phyloP scores from a whole-genome alignment of 2,113 vertebrate species.

The Pyxicephalus adspersus region DNA sequence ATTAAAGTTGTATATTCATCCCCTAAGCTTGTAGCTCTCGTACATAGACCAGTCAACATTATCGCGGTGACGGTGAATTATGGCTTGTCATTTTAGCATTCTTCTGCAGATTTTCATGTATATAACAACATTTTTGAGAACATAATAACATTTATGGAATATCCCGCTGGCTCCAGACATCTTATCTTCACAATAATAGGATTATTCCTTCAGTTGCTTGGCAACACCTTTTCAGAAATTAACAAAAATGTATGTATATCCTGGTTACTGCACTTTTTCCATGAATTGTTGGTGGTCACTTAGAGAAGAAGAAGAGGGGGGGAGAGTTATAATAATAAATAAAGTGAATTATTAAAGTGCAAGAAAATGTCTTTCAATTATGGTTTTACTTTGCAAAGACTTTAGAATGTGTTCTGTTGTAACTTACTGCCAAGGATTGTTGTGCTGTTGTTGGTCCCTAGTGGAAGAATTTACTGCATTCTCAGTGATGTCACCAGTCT shows the following conservation, averaged over 20 bases:
- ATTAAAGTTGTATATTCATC: too few species aligned
- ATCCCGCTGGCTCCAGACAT: slow-evolving; percentile 28
- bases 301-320: background rate
- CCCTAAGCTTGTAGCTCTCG: too few species aligned
- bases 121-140: slow-evolving; percentile 4
- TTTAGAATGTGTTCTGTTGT: too few species aligned
- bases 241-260: background rate
- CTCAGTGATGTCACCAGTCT: too few species aligned
- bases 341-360: background rate
- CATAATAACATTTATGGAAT: slow-evolving; percentile 32
- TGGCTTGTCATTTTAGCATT: too few species aligned
- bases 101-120: background rate
- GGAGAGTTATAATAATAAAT: background rate
- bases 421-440: too few species aligned
- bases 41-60: too few species aligned
- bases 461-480: too few species aligned
- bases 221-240: slow-evolving; percentile 30
- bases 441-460: too few species aligned
- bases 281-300: background rate
- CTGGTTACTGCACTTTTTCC: background rate
- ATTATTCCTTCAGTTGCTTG: slow-evolving; percentile 25
- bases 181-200: slow-evolving; percentile 5
- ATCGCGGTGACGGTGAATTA: too few species aligned
- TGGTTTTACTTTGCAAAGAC: too few species aligned
- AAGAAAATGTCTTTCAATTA: background rate